These are phyloP conservation scores for Rhinichthys osculus DNA, from an alignment of 2,797 vertebrate genomes.

Conservation along the genomic window DNA sequence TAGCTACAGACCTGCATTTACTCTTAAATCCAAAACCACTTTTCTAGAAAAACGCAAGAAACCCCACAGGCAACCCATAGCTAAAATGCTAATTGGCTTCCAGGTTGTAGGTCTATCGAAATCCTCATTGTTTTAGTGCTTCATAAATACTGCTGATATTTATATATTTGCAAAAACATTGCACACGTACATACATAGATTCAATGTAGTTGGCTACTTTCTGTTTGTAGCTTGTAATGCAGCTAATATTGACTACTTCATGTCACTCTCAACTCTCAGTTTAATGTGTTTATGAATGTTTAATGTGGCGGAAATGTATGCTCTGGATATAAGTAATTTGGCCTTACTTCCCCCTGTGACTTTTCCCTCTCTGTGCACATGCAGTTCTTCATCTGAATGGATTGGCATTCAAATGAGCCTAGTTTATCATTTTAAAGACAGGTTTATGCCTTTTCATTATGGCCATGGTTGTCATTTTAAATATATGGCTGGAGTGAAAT, in stretches of 20 bases:
- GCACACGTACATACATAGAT: neutral
- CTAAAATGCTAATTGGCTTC: neutral
- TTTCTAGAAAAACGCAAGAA: neutral
- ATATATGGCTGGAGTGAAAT: constrained; percentile 1
- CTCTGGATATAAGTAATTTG: neutral
- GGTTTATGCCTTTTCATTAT: constrained; percentile 22
- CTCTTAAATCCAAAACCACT: neutral
- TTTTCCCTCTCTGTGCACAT: neutral
- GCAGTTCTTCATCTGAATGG: constrained; percentile 16
- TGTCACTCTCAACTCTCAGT: neutral
- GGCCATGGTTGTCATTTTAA: constrained; percentile 21
- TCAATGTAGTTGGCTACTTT: no score
- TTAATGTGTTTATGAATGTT: constrained; percentile 2
- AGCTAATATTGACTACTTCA: neutral
- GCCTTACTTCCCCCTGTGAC: neutral
- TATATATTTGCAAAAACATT: neutral
- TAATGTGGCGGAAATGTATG: neutral
- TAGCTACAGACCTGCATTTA: neutral
- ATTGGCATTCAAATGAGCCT: constrained; percentile 6
- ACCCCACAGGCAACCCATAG: neutral
- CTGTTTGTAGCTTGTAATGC: neutral
- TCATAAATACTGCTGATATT: neutral
- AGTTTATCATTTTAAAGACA: constrained; percentile 3
- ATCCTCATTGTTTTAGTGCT: neutral
- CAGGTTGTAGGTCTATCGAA: neutral